phyloP scores from a whole-genome alignment of 2,113 vertebrate species.

The Stigmatopora nigra region DNA sequence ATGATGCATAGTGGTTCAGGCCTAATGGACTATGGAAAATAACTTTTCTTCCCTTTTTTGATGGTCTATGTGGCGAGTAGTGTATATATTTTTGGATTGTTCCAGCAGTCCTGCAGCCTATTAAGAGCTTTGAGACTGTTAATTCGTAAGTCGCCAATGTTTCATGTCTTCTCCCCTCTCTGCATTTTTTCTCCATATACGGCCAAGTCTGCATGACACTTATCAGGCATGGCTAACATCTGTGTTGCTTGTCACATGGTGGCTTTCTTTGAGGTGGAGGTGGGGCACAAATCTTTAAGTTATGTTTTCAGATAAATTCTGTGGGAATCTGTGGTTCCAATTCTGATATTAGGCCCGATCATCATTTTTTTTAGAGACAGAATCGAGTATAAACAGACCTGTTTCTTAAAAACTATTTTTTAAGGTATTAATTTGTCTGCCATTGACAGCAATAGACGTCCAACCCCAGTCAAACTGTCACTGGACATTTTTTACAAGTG shows the following conservation, averaged over 20 bases:
- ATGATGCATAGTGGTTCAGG: constrained; percentile 12
- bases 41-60: constrained; percentile 13
- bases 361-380: no score
- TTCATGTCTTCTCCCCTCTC: constrained; percentile 57
- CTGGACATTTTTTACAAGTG: no score
- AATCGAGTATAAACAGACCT: no score
- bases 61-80: constrained; percentile 12
- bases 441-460: no score
- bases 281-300: constrained; percentile 2
- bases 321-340: background rate
- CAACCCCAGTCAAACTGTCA: no score
- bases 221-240: constrained; percentile 63
- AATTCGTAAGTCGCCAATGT: constrained; percentile 56
- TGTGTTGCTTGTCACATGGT: constrained; percentile 71
- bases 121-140: constrained; percentile 33
- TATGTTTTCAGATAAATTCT: constrained; percentile 10
- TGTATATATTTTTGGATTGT: constrained; percentile 10
- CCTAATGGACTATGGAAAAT: background rate
- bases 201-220: constrained; percentile 62
- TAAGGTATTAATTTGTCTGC: no score
- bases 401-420: no score
- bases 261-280: background rate
- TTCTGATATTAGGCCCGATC: background rate
- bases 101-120: constrained; percentile 9
- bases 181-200: constrained; percentile 77